Evolutionary conservation across 2,797 vertebrate species (phyloP).

Genomic region (Natrix natrix): DNA sequence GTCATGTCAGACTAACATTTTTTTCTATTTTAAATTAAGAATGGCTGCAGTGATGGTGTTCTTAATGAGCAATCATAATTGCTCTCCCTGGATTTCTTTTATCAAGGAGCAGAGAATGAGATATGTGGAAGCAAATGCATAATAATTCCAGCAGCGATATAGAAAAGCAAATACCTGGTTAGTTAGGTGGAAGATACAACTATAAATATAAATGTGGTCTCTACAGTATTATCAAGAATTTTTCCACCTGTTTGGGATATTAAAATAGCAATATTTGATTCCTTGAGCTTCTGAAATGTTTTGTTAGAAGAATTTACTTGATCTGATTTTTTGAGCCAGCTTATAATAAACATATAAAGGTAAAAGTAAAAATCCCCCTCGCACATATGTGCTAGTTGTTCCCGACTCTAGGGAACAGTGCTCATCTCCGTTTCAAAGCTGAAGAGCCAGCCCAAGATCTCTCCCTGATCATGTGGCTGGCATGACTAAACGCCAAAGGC

Average conservation of each 20-base stretch:
- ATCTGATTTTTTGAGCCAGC: not conserved
- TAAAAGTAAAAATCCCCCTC: too few relatives aligned
- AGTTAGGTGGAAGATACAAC: not conserved
- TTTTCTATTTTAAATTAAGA: slow-evolving; percentile 15
- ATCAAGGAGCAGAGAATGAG: slow-evolving; percentile 16
- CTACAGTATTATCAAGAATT: not conserved
- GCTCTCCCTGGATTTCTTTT: slow-evolving; percentile 9
- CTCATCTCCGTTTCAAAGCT: too few relatives aligned
- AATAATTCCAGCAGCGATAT: slow-evolving; percentile 19
- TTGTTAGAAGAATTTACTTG: not conserved
- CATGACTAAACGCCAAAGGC: too few relatives aligned
- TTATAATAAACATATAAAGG: not conserved
- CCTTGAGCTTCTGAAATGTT: not conserved
- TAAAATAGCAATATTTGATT: not conserved
- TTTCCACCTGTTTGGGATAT: not conserved
- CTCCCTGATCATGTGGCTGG: too few relatives aligned
- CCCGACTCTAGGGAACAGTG: too few relatives aligned
- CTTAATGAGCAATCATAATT: slow-evolving; percentile 32
- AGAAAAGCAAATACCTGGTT: not conserved
- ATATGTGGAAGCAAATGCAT: not conserved
- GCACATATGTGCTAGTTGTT: too few relatives aligned
- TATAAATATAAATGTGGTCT: not conserved
- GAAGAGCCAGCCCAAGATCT: too few relatives aligned
- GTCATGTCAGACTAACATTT: not conserved
- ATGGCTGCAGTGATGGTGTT: slow-evolving; percentile 8